These are phyloP conservation scores for Capreolus pygargus DNA, from an alignment of 2,113 vertebrate genomes.

Conservation along the genomic window DNA sequence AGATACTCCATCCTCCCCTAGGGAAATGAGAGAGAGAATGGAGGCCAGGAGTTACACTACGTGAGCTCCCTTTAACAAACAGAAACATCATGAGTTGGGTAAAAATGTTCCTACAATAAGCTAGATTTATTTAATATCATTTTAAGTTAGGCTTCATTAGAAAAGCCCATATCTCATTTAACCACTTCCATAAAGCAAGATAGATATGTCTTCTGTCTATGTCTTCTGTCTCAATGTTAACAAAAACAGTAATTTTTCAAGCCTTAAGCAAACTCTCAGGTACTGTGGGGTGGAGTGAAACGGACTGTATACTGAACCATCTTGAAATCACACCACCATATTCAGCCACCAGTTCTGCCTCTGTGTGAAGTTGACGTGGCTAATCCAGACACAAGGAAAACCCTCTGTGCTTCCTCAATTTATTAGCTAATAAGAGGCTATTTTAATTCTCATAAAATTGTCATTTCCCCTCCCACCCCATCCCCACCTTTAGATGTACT, in stretches of 20 bases:
- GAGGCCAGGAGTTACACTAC: background rate
- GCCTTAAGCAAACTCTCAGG: background rate
- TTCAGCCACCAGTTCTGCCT: background rate
- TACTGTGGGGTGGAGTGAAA: background rate
- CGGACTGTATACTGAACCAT: too few relatives aligned
- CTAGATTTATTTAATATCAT: background rate
- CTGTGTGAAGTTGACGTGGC: background rate
- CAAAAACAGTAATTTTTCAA: background rate
- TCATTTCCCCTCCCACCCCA: background rate
- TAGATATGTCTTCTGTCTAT: background rate
- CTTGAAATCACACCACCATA: background rate
- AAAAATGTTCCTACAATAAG: background rate
- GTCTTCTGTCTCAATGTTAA: background rate
- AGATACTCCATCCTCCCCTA: background rate
- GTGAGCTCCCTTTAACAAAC: background rate
- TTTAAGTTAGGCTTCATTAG: background rate
- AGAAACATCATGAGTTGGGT: background rate
- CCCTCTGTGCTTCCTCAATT: background rate
- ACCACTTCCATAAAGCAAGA: background rate
- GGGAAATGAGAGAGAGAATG: background rate
- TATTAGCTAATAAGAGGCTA: background rate
- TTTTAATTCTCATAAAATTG: background rate
- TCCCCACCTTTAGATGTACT: background rate
- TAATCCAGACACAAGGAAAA: background rate
- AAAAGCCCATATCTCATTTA: background rate